These are phyloP conservation scores for Chesias legatella DNA, from an alignment of 2,888 invertebrate species.

Conservation along the genomic window DNA sequence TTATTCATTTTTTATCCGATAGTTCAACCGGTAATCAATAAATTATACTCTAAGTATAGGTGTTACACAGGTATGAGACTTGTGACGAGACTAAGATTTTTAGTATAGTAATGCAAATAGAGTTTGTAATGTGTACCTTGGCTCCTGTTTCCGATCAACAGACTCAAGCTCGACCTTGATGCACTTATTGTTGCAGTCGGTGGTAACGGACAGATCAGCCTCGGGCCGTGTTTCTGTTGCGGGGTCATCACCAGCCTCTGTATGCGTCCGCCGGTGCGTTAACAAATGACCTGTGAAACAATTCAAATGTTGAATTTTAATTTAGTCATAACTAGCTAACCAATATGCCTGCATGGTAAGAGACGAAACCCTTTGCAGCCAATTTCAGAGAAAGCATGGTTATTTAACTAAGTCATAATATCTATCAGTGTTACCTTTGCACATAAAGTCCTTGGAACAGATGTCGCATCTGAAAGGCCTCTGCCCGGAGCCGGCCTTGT, in stretches of 20 bases:
- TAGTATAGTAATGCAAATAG: too few species aligned
- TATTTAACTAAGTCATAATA: too few species aligned
- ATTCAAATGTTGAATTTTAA: too few species aligned
- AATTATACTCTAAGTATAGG: too few species aligned
- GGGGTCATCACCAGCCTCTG: slow-evolving; percentile 62
- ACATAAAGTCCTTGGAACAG: slow-evolving; percentile 93
- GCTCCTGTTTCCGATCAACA: slow-evolving; percentile 54
- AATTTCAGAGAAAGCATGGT: too few species aligned
- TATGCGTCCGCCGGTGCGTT: slow-evolving; percentile 90
- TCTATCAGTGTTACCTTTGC: slow-evolving; percentile 85
- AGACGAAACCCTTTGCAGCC: too few species aligned
- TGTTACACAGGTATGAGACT: too few species aligned
- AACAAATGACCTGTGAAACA: slow-evolving; percentile 82
- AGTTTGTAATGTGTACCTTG: slow-evolving; percentile 40
- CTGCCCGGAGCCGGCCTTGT: slow-evolving; percentile 84
- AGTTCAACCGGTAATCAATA: too few species aligned
- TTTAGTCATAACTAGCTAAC: too few species aligned
- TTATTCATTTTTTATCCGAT: too few species aligned
- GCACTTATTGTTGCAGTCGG: slow-evolving; percentile 59
- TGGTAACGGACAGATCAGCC: slow-evolving; percentile 30
- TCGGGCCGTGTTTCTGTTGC: slow-evolving; percentile 51
- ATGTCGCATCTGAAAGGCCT: slow-evolving; percentile 89
- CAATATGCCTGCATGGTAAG: too few species aligned
- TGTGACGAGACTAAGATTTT: too few species aligned
- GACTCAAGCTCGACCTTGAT: slow-evolving; percentile 51